Percentiles rank a stretch among this genome's conserved stretches.
These are phyloP conservation scores for Cinara cedri DNA, from an alignment of 2,888 invertebrate genomes.

Conservation along the genomic window DNA sequence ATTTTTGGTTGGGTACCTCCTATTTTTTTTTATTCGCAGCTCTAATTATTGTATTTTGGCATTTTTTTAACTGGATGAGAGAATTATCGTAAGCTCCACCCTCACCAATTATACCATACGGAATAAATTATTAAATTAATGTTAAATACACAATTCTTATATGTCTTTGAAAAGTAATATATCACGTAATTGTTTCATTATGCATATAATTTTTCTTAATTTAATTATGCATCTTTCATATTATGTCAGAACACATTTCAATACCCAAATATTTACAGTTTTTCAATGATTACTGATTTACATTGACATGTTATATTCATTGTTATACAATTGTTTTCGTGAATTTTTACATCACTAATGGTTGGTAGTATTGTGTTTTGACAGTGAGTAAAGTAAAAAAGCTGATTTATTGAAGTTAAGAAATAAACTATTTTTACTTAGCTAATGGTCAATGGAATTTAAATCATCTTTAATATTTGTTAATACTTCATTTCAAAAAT, in stretches of 20 bases:
- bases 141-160: too few relatives aligned
- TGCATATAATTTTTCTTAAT: background rate
- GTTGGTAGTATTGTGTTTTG: background rate
- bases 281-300: background rate
- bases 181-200: background rate
- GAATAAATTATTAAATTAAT: too few relatives aligned
- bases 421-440: background rate
- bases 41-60: too few relatives aligned
- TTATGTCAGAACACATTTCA: background rate
- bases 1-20: too few relatives aligned
- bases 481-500: background rate
- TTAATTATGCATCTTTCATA: background rate
- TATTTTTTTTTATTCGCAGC: too few relatives aligned
- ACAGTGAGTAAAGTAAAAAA: background rate
- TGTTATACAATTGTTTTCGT: background rate
- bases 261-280: slow-evolving; percentile 11
- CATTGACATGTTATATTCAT: background rate
- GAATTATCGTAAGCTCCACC: too few relatives aligned
- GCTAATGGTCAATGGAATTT: background rate
- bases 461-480: background rate
- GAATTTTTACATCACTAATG: background rate
- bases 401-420: background rate
- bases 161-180: background rate
- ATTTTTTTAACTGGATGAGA: too few relatives aligned
- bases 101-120: too few relatives aligned